Base-by-base conservation (phyloP, 2,797 vertebrate species). In the Pangasius sanitwongsei region DNA sequence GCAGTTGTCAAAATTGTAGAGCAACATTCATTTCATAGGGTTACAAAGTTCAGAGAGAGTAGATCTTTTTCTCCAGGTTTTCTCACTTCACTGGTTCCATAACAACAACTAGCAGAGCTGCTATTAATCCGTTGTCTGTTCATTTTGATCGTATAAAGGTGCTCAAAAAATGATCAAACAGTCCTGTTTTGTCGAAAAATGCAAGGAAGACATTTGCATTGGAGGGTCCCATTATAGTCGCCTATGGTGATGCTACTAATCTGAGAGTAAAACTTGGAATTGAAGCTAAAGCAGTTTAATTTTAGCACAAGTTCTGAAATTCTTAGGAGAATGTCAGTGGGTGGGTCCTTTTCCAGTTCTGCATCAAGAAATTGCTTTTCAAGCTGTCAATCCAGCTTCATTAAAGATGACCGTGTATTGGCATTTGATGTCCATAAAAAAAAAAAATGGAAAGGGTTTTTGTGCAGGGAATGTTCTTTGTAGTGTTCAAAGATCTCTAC, bases 361-460 rank as follows among this genome's bases (percentile, higher is more conserved):
- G 77, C 50, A 80, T 55, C 50, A 34, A 37, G n/a, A 57, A 82
- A 82, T 82, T 25, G 55, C 31, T 82, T 37, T 41, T 82, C 16
- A 57, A 37, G n/a, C 53, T 81, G 8, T 59, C 15, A 59, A 61
- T 37, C 31, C 3, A 41, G 25, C 34, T 57, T 57, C 31, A 11
- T 81, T 37, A 81, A 2, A 9, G n/a, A 57, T 55, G 53, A 81
- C 20, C 20, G 8, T 57, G 16, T 53, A n/a, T 28, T 78, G 48
- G 48, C 48, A 34, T 57, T 81, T 55, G n/a, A 55, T 81, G 31
- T 34, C 11, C 0, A 81, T 50, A 16, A 3, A 37, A 37, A 37
- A 37, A 37, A 74, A 77, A 50, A n/a, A 78, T 41, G 44, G 16
- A 50, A 53, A 77, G 13, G n/a, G 28, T 23, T 81, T 81, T 59